phyloP scores from a whole-genome alignment of 2,888 invertebrate species.

The Drosophila acutilabella region DNA sequence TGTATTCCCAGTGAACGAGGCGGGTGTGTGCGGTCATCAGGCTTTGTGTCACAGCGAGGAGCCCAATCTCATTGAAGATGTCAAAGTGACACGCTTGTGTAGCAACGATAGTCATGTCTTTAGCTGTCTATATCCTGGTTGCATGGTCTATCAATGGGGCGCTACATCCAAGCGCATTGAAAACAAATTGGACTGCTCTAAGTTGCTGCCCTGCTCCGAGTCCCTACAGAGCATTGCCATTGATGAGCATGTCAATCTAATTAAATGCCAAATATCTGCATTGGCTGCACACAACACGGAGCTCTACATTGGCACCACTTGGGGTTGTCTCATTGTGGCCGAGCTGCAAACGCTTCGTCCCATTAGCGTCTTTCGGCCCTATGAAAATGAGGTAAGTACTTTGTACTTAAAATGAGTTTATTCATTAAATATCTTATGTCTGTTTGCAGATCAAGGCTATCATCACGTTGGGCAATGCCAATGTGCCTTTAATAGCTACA shows the following conservation, averaged over 20 bases:
- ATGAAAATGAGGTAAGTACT: slow-evolving; percentile 91
- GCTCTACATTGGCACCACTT: slow-evolving; percentile 96
- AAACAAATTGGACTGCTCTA: slow-evolving; percentile 95
- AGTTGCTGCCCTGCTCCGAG: slow-evolving; percentile 96
- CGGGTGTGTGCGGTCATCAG: slow-evolving; percentile 91
- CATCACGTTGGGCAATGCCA: slow-evolving; percentile 86
- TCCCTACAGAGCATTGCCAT: slow-evolving; percentile 95
- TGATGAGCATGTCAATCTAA: slow-evolving; percentile 93
- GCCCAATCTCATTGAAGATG: slow-evolving; percentile 81
- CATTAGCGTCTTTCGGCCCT: slow-evolving; percentile 96
- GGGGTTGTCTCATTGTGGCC: slow-evolving; percentile 97
- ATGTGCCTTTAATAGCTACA: slow-evolving; percentile 88
- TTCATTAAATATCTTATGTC: not conserved
- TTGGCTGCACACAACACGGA: slow-evolving; percentile 89
- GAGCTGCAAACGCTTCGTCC: slow-evolving; percentile 93
- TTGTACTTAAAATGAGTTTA: not conserved
- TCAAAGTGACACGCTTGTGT: slow-evolving; percentile 90
- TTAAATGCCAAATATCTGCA: slow-evolving; percentile 89
- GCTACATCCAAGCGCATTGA: slow-evolving; percentile 88
- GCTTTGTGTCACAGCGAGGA: slow-evolving; percentile 87
- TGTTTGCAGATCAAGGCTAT: slow-evolving; percentile 87
- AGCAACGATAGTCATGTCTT: slow-evolving; percentile 88
- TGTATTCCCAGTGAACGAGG: slow-evolving; percentile 90
- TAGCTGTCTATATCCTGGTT: slow-evolving; percentile 94
- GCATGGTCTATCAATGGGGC: slow-evolving; percentile 95